These are phyloP conservation scores for Antedon mediterranea DNA, from an alignment of 53 echinoderm and acorn worm genomes.

Conservation along the genomic window DNA sequence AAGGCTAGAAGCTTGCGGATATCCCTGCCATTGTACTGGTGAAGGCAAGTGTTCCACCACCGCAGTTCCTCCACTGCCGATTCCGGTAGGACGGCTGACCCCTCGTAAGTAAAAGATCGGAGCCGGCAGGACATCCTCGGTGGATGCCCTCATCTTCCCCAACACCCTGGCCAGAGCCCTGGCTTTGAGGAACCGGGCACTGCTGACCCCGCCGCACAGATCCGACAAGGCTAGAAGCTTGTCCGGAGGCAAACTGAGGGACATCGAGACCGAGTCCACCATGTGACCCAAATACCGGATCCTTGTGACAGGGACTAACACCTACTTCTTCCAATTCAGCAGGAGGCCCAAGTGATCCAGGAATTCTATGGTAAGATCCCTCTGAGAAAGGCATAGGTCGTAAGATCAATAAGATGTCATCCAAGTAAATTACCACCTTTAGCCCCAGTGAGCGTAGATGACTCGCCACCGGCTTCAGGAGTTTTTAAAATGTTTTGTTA, in stretches of 20 bases:
- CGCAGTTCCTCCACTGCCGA: too few relatives aligned
- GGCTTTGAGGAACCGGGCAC: too few relatives aligned
- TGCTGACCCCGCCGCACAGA: neutral
- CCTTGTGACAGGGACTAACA: neutral
- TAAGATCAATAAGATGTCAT: conserved; percentile 13
- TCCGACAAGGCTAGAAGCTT: neutral
- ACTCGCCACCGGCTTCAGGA: conserved; percentile 16
- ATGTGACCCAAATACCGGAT: neutral
- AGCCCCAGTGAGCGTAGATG: neutral
- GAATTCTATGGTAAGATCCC: neutral
- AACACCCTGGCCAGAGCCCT: neutral
- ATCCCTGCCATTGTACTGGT: too few relatives aligned
- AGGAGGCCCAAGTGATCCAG: conserved; percentile 15
- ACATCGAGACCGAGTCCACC: neutral
- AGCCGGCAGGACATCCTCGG: conserved; percentile 10
- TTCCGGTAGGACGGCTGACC: too few relatives aligned
- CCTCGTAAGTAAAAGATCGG: too few relatives aligned
- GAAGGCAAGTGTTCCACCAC: too few relatives aligned
- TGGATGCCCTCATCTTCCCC: neutral
- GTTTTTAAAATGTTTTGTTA: too few relatives aligned
- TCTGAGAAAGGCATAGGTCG: neutral
- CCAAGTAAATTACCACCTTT: conserved; percentile 13
- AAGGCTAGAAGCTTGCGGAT: neutral
- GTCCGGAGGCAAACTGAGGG: neutral
- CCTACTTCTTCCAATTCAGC: conserved; percentile 29